Percentiles rank a stretch among this genome's conserved stretches.
Conservation (phyloP, 30 jellyfish, hydroid and myxozoan genomes). For the Aurelia sp. region DNA sequence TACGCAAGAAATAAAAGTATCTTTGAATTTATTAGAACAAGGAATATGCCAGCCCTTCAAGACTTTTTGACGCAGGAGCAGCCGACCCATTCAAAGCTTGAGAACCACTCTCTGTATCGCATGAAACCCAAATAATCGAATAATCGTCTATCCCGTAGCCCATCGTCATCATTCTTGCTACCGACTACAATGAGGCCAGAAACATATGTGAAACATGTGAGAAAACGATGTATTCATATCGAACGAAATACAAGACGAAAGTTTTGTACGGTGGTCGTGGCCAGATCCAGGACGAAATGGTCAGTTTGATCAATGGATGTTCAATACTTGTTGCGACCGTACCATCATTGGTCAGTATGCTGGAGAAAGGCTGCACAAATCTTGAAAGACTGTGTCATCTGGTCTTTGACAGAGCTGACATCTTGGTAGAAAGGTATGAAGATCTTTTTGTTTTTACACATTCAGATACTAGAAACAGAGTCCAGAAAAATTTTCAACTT, state of each 20-base stretch:
- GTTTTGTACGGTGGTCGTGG: constrained; percentile 87
- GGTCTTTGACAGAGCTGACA: constrained; percentile 81
- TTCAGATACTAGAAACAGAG: too few species aligned
- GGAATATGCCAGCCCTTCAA: too few species aligned
- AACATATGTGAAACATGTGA: constrained; percentile 56
- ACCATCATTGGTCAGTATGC: constrained; percentile 58
- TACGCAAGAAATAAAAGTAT: too few species aligned
- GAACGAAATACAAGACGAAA: constrained; percentile 49
- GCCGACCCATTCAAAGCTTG: too few species aligned
- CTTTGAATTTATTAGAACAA: too few species aligned
- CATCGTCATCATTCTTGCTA: constrained; percentile 56
- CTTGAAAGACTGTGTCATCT: constrained; percentile 80
- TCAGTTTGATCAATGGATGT: constrained; percentile 87
- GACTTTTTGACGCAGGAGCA: too few species aligned
- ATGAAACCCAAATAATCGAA: too few species aligned
- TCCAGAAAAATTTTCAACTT: too few species aligned
- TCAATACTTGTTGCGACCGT: constrained; percentile 83
- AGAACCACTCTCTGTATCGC: too few species aligned
- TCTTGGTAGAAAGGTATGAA: constrained; percentile 79
- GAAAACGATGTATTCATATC: constrained; percentile 43
- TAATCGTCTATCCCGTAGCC: constrained; percentile 47
- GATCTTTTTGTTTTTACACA: constrained; percentile 42
- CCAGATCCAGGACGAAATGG: constrained; percentile 59
- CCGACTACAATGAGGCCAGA: constrained; percentile 83
- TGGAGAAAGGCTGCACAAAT: constrained; percentile 77